Evolutionary conservation across 2,113 vertebrate species (phyloP).

Genomic region (Noturus placidus): DNA sequence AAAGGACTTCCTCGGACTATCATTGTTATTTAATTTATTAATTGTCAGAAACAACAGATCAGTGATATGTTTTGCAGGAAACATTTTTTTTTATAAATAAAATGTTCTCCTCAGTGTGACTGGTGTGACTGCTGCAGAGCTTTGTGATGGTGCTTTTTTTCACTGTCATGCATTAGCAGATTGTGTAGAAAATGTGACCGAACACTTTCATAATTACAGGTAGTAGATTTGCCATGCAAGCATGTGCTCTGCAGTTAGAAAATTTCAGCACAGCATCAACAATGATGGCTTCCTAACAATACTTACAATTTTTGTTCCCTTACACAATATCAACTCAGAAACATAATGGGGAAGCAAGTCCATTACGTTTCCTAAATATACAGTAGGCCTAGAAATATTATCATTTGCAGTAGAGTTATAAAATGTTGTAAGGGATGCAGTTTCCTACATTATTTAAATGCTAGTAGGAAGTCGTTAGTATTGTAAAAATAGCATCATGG

Average conservation of each 20-base stretch:
- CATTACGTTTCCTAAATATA: background rate
- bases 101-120: background rate
- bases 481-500: background rate
- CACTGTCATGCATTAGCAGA: background rate
- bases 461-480: background rate
- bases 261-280: background rate
- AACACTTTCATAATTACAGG: background rate
- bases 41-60: background rate
- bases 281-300: background rate
- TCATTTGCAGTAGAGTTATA: background rate
- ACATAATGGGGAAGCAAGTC: background rate
- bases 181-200: background rate
- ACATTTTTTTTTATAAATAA: background rate
- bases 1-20: background rate
- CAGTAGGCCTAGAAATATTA: background rate
- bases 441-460: background rate
- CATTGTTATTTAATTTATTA: background rate
- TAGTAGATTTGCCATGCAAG: background rate
- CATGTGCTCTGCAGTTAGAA: background rate
- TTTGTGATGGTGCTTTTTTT: background rate
- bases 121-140: background rate
- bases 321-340: background rate
- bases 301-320: background rate
- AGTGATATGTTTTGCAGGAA: background rate
- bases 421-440: background rate